These are phyloP conservation scores for Melanogrammus aeglefinus DNA, from an alignment of 2,797 vertebrate species.

Conservation along the genomic window DNA sequence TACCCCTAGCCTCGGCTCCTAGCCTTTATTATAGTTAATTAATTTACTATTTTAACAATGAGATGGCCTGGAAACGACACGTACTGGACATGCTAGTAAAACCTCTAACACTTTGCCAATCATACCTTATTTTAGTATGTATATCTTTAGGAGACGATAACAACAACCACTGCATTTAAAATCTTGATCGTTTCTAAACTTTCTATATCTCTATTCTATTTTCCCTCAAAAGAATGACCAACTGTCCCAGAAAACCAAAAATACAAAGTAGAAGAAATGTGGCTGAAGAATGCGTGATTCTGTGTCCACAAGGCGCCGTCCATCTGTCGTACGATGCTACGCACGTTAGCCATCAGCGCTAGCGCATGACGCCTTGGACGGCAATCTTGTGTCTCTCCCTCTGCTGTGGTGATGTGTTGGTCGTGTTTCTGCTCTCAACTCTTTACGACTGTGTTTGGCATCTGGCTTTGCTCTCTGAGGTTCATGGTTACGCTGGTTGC, in stretches of 20 bases:
- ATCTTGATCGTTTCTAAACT: neutral
- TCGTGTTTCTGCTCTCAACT: slow-evolving; percentile 51
- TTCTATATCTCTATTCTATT: neutral
- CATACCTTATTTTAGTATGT: neutral
- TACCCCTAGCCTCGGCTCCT: too few species aligned
- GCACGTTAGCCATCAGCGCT: neutral
- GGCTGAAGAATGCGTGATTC: too few species aligned
- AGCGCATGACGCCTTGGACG: slow-evolving; percentile 54
- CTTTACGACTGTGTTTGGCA: neutral
- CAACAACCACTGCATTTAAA: neutral
- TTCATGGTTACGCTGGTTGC: neutral
- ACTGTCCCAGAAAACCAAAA: too few species aligned
- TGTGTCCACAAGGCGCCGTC: too few species aligned
- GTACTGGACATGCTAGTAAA: too few species aligned
- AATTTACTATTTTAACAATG: too few species aligned
- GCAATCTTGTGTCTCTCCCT: slow-evolving; percentile 46
- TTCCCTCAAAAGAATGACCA: too few species aligned
- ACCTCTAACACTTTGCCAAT: too few species aligned
- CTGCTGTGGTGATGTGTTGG: slow-evolving; percentile 65
- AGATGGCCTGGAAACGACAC: too few species aligned
- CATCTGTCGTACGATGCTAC: neutral
- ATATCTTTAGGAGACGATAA: neutral
- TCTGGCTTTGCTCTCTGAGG: neutral
- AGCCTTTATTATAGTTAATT: too few species aligned
- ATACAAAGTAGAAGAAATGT: too few species aligned